These are phyloP conservation scores for Acrocera orbiculus DNA, from an alignment of 2,888 invertebrate genomes.

Conservation along the genomic window DNA sequence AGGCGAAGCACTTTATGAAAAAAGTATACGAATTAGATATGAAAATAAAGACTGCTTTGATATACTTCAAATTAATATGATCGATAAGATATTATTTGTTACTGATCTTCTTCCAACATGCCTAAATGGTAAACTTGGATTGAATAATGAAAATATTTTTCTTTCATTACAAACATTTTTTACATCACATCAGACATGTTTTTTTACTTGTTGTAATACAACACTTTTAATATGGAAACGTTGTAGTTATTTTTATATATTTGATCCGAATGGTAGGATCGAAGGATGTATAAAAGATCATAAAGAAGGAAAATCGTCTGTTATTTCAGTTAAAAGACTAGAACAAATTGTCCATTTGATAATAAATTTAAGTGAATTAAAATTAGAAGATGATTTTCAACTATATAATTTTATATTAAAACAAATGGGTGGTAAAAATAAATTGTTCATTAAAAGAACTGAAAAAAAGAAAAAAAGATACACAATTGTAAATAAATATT, in stretches of 20 bases:
- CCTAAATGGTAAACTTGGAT: constrained; percentile 1
- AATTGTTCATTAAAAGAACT: background rate
- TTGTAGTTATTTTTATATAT: constrained; percentile 39
- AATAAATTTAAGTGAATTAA: constrained; percentile 18
- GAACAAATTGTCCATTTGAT: constrained; percentile 26
- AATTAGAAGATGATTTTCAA: constrained; percentile 17
- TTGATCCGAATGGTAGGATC: constrained; percentile 37
- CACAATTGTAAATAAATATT: background rate
- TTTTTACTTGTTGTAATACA: constrained; percentile 18
- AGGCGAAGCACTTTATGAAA: constrained; percentile 14
- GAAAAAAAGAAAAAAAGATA: background rate
- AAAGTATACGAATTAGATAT: constrained; percentile 18
- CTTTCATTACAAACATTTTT: constrained; percentile 22
- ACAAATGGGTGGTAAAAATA: no score
- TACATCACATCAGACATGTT: constrained; percentile 18
- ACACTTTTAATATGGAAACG: constrained; percentile 33
- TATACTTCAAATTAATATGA: constrained; percentile 21
- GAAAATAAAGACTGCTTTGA: constrained; percentile 18
- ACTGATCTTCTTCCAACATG: background rate
- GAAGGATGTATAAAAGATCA: constrained; percentile 20
- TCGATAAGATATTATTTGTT: constrained; percentile 14
- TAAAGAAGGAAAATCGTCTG: constrained; percentile 35
- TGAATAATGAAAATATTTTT: constrained; percentile 20
- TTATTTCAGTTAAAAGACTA: constrained; percentile 23
- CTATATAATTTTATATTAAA: constrained; percentile 22